Evolutionary conservation across 2,113 vertebrate species (phyloP).

Genomic region (Crocuta crocuta): DNA sequence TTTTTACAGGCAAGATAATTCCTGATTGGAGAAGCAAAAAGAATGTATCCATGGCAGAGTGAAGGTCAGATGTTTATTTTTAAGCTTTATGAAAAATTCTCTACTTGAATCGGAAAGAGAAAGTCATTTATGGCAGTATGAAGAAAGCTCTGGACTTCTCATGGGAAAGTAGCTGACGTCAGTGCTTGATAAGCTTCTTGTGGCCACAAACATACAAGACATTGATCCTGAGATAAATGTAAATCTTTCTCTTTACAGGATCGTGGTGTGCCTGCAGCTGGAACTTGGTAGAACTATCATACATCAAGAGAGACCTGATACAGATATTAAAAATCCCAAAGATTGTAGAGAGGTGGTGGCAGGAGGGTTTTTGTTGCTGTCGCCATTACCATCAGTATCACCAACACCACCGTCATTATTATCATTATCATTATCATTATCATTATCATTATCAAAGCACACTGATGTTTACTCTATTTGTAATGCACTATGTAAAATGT

Average conservation of each 20-base stretch:
- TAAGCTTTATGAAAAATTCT: slow-evolving; percentile 56
- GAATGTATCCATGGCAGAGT: not conserved
- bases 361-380: not conserved
- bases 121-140: slow-evolving; percentile 33
- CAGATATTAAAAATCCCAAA: not conserved
- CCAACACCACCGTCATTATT: not conserved
- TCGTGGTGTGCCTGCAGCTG: not conserved
- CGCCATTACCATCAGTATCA: not conserved
- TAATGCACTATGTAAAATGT: not conserved
- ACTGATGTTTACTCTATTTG: not conserved
- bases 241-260: not conserved
- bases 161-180: slow-evolving; percentile 65
- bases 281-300: not conserved
- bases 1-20: slow-evolving; percentile 47
- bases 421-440: not conserved
- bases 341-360: not conserved
- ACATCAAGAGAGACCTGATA: not conserved
- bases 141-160: slow-evolving; percentile 70
- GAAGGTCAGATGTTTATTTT: slow-evolving; percentile 66
- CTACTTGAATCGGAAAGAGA: slow-evolving; percentile 58
- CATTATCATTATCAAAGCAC: not conserved
- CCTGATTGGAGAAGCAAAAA: slow-evolving; percentile 47
- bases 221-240: not conserved
- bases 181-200: slow-evolving; percentile 47
- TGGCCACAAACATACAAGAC: not conserved